Percentiles rank a stretch among this genome's conserved stretches.
These are phyloP conservation scores for Pagetopsis macropterus DNA, from an alignment of 2,797 vertebrate species.

Conservation along the genomic window DNA sequence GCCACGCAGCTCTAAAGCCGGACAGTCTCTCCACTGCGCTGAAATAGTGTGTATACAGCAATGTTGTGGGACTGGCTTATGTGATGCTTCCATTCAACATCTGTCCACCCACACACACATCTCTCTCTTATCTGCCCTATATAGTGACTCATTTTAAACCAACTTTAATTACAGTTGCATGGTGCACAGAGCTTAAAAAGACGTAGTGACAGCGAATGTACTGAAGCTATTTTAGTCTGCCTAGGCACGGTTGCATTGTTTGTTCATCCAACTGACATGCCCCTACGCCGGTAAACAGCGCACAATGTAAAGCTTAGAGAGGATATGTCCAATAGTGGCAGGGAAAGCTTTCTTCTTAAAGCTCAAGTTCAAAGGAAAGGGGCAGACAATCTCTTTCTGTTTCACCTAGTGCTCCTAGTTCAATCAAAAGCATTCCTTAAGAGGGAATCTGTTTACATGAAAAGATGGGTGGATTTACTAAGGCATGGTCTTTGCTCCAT, in stretches of 20 bases:
- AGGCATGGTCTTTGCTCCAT: slow-evolving; percentile 7
- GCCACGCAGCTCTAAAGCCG: slow-evolving; percentile 34
- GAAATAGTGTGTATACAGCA: slow-evolving; percentile 9
- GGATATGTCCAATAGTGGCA: not conserved
- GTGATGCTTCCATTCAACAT: slow-evolving; percentile 28
- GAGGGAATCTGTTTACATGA: slow-evolving; percentile 29
- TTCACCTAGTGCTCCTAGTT: slow-evolving; percentile 3
- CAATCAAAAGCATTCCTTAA: slow-evolving; percentile 1
- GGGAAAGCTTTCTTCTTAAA: not conserved
- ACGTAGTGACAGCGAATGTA: slow-evolving; percentile 21
- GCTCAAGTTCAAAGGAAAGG: not conserved
- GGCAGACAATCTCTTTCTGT: not conserved
- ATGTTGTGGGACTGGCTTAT: slow-evolving; percentile 18
- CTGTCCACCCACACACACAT: slow-evolving; percentile 20
- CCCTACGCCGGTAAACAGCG: slow-evolving; percentile 9
- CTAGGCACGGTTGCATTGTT: not conserved
- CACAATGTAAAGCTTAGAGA: not conserved
- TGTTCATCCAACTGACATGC: not conserved
- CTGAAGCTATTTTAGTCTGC: slow-evolving; percentile 8
- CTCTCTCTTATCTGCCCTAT: slow-evolving; percentile 30
- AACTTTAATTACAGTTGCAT: slow-evolving; percentile 37
- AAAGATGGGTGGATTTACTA: slow-evolving; percentile 7
- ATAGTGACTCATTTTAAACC: slow-evolving; percentile 29
- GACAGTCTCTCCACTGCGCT: slow-evolving; percentile 18
- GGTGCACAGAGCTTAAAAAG: slow-evolving; percentile 15